Conservation (phyloP, 1,140 invertebrate genomes). For the Caenorhabditis remanei region DNA sequence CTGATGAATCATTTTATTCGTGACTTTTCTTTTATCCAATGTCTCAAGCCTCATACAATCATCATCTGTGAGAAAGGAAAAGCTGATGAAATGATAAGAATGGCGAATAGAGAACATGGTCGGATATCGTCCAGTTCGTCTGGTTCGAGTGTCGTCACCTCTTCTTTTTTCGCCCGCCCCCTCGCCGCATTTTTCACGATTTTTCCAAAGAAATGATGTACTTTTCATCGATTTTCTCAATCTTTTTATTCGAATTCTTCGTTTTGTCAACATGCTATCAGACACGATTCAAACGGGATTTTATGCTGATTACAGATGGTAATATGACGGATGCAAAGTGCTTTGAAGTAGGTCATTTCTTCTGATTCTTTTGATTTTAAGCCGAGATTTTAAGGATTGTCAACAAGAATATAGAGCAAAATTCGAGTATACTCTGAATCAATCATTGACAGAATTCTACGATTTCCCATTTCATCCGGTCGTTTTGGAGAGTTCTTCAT, state of each 20-base stretch:
- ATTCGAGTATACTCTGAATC: slow-evolving; percentile 71
- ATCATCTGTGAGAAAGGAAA: slow-evolving; percentile 11
- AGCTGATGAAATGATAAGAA: slow-evolving; percentile 55
- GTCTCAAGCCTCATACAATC: slow-evolving; percentile 10
- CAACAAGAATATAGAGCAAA: slow-evolving; percentile 72
- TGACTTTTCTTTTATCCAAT: neutral
- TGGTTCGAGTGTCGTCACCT: slow-evolving; percentile 46
- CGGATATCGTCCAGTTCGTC: slow-evolving; percentile 20
- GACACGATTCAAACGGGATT: slow-evolving; percentile 71
- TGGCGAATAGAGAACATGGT: slow-evolving; percentile 26
- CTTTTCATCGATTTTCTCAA: slow-evolving; percentile 7
- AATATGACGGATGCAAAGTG: slow-evolving; percentile 74
- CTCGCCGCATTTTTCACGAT: slow-evolving; percentile 3
- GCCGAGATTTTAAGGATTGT: slow-evolving; percentile 68
- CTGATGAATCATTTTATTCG: slow-evolving; percentile 49
- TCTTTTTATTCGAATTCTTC: slow-evolving; percentile 12
- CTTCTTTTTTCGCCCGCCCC: slow-evolving; percentile 12
- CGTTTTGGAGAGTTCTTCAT: slow-evolving; percentile 71
- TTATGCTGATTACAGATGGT: slow-evolving; percentile 74
- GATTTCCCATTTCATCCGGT: slow-evolving; percentile 77
- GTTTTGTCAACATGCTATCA: neutral
- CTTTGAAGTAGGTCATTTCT: slow-evolving; percentile 69
- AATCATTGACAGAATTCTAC: slow-evolving; percentile 75
- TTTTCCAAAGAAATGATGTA: slow-evolving; percentile 17
- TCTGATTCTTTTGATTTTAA: neutral